Conservation (phyloP, 2,797 vertebrate species). For the Balearica regulorum region DNA sequence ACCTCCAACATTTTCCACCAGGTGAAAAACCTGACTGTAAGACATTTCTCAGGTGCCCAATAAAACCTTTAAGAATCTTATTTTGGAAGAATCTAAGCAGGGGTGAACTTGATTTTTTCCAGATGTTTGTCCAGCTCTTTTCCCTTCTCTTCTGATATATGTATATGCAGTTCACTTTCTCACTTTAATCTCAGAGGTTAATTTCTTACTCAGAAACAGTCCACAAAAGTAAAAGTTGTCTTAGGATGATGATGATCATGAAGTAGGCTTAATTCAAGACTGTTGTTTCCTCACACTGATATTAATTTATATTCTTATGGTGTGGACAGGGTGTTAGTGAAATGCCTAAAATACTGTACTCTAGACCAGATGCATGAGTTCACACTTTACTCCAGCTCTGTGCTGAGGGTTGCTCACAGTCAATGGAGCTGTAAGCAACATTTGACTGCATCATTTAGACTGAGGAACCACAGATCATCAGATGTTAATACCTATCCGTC, state of each 20-base stretch:
- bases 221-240: background rate
- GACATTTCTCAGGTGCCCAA: slow-evolving; percentile 52
- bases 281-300: background rate
- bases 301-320: background rate
- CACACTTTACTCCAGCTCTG: background rate
- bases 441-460: background rate
- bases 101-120: slow-evolving; percentile 56
- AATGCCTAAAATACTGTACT: background rate
- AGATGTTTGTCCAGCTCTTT: slow-evolving; percentile 44
- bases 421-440: background rate
- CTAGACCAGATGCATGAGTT: background rate
- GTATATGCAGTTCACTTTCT: slow-evolving; percentile 4
- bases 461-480: background rate
- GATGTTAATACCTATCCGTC: accelerated
- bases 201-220: background rate
- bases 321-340: background rate
- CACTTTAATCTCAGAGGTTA: slow-evolving; percentile 21
- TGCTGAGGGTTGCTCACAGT: background rate
- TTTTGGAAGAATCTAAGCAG: slow-evolving; percentile 50
- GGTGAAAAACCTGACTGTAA: slow-evolving; percentile 54
- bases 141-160: slow-evolving; percentile 3
- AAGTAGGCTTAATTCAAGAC: background rate
- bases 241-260: background rate
- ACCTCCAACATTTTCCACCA: slow-evolving; percentile 56
- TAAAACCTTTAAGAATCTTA: slow-evolving; percentile 48